These are phyloP conservation scores for Peromyscus nudipes DNA, from an alignment of 2,797 vertebrate genomes.

Conservation along the genomic window DNA sequence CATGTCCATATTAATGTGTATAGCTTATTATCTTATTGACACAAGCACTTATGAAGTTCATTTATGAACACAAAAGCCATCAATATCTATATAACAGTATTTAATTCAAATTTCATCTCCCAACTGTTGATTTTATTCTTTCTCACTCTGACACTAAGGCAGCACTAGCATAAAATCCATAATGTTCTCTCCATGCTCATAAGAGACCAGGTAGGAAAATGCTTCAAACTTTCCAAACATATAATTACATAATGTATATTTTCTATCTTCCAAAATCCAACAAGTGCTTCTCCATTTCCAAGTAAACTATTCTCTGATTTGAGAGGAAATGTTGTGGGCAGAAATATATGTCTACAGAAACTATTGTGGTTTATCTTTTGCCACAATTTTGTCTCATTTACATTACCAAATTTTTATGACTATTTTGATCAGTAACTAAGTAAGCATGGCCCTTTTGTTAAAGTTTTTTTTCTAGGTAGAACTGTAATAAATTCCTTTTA, in stretches of 20 bases:
- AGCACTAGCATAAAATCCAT: slow-evolving; percentile 35
- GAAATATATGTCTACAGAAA: neutral
- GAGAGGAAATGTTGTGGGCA: slow-evolving; percentile 13
- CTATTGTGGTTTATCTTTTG: neutral
- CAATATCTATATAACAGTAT: neutral
- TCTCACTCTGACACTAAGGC: slow-evolving; percentile 49
- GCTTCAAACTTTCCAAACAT: slow-evolving; percentile 56
- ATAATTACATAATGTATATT: slow-evolving; percentile 24
- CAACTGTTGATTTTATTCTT: neutral
- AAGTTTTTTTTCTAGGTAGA: slow-evolving; percentile 79
- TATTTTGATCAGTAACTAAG: slow-evolving; percentile 32
- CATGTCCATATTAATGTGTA: neutral
- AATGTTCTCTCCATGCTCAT: slow-evolving; percentile 27
- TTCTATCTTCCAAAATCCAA: slow-evolving; percentile 51
- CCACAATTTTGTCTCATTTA: neutral
- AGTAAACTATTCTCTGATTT: slow-evolving; percentile 36
- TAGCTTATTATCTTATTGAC: neutral
- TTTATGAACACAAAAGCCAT: neutral
- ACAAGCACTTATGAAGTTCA: neutral
- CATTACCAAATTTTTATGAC: neutral
- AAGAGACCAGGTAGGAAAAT: neutral
- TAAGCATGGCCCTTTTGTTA: neutral
- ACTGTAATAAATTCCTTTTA: slow-evolving; percentile 87
- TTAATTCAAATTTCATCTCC: neutral
- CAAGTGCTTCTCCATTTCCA: slow-evolving; percentile 45